Conservation (phyloP, 2,113 vertebrate genomes). For the Xiphophorus hellerii region DNA sequence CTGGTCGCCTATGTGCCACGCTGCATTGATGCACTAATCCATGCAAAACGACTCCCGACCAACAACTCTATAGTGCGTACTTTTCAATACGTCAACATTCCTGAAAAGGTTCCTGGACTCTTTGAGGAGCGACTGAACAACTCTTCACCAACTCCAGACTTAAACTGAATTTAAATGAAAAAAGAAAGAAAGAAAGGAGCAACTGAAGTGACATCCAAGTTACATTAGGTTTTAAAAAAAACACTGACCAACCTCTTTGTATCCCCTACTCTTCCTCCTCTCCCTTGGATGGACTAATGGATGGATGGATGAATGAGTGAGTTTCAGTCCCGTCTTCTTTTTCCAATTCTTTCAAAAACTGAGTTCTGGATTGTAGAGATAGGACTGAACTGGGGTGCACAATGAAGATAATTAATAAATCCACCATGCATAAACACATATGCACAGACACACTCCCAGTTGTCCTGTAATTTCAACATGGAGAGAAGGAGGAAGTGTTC, state of each 20-base stretch:
- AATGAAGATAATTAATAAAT: slow-evolving; percentile 17
- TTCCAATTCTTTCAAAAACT: neutral
- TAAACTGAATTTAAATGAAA: slow-evolving; percentile 2
- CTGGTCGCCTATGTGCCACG: too few relatives aligned
- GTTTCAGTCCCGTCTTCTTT: slow-evolving; percentile 23
- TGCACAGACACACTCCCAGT: slow-evolving; percentile 26
- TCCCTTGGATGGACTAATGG: slow-evolving; percentile 26
- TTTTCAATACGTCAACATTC: neutral
- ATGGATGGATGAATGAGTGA: slow-evolving; percentile 30
- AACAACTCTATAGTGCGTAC: neutral
- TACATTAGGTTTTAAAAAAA: neutral
- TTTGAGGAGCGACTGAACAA: neutral
- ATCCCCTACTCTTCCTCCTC: slow-evolving; percentile 30
- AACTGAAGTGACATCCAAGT: slow-evolving; percentile 44
- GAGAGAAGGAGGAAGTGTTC: slow-evolving; percentile 14
- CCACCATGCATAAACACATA: slow-evolving; percentile 24
- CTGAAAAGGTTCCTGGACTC: neutral
- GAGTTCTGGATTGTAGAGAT: slow-evolving; percentile 1
- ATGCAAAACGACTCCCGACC: too few relatives aligned
- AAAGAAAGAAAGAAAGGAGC: slow-evolving; percentile 2
- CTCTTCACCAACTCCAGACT: slow-evolving; percentile 12
- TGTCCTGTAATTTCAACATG: slow-evolving; percentile 27
- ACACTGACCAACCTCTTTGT: neutral
- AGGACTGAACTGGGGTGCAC: slow-evolving; percentile 17
- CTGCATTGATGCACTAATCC: too few relatives aligned